phyloP scores from a whole-genome alignment of 2,797 vertebrate genomes.

The Lophotriccus pileatus region DNA sequence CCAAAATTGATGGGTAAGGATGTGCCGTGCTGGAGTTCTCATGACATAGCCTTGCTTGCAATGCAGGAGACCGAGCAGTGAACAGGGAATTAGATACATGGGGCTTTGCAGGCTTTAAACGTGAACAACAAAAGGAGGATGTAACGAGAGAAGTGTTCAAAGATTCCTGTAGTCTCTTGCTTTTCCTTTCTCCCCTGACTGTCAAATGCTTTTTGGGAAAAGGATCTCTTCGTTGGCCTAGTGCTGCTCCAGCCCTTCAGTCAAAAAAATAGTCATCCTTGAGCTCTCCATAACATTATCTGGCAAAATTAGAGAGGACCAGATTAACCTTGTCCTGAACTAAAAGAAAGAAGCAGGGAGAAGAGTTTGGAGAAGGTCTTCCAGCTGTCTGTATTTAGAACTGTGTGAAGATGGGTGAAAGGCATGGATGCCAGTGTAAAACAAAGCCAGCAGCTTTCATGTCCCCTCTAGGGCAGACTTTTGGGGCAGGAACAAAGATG shows the following conservation, averaged over 20 bases:
- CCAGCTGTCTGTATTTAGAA: background rate
- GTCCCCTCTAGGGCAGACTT: background rate
- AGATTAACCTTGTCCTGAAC: background rate
- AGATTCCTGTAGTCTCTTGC: background rate
- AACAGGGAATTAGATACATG: background rate
- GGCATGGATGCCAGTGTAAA: background rate
- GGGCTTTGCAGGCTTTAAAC: background rate
- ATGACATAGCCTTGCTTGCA: conserved; percentile 21
- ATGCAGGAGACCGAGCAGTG: background rate
- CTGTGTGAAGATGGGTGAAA: background rate
- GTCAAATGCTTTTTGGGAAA: background rate
- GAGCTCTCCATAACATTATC: background rate
- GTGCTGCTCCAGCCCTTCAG: background rate
- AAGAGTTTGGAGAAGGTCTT: background rate
- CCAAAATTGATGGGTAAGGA: conserved; percentile 58
- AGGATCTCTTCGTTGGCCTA: background rate
- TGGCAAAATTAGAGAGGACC: background rate
- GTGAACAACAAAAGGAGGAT: background rate
- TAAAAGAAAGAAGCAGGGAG: background rate
- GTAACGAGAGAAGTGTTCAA: background rate
- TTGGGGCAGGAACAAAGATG: background rate
- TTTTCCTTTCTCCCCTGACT: background rate
- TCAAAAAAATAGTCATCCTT: background rate
- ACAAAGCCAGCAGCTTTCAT: background rate
- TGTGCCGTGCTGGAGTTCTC: background rate